Conservation (phyloP, 2,888 invertebrate species). For the Hirtodrosophila alboralis region DNA sequence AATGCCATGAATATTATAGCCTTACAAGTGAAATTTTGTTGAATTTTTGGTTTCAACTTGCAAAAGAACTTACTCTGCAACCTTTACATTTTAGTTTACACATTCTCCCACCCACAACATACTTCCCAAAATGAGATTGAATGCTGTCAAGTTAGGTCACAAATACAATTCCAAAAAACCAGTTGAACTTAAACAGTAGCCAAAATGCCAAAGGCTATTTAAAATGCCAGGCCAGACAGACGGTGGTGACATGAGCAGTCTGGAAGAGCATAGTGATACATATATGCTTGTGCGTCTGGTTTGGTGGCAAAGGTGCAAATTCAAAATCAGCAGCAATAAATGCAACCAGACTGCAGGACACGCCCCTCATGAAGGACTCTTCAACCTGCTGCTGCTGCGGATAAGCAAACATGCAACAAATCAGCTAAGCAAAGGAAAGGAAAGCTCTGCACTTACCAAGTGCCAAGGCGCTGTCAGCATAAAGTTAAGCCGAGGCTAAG, state of each 20-base stretch:
- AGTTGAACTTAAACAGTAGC: not conserved
- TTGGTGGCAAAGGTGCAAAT: constrained; percentile 46
- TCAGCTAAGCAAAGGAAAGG: constrained; percentile 57
- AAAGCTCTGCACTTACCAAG: constrained; percentile 63
- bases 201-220: constrained; percentile 18
- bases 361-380: not conserved
- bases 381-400: constrained; percentile 9
- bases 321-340: constrained; percentile 52
- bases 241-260: not conserved
- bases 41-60: no score
- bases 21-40: no score
- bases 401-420: constrained; percentile 61
- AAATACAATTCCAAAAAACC: constrained; percentile 4
- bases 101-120: not conserved
- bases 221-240: constrained; percentile 13
- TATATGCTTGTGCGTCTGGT: constrained; percentile 1
- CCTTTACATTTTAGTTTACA: not conserved
- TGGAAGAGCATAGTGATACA: constrained; percentile 8
- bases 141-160: constrained; percentile 12
- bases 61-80: no score
- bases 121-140: constrained; percentile 30
- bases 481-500: constrained; percentile 72
- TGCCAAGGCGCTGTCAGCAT: constrained; percentile 75
- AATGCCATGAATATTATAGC: no score
- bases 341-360: constrained; percentile 24